These are phyloP conservation scores for Danio choprae DNA, from an alignment of 2,797 vertebrate species.

Conservation along the genomic window DNA sequence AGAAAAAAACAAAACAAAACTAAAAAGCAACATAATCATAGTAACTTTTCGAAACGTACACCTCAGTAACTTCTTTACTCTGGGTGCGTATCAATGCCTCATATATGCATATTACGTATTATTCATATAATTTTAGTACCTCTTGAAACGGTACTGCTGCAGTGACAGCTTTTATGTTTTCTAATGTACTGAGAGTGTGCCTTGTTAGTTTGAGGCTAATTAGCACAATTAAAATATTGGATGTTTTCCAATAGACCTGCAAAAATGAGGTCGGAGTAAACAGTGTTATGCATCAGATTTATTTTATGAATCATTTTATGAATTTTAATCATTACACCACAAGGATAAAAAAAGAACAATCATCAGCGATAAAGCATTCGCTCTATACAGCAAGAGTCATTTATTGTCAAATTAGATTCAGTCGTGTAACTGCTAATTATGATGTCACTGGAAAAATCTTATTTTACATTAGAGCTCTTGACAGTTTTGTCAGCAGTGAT, in stretches of 20 bases:
- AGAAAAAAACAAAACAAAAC: too few species aligned
- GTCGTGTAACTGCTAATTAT: background rate
- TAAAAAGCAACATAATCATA: too few species aligned
- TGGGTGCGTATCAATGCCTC: too few species aligned
- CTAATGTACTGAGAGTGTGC: background rate
- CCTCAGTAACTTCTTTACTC: too few species aligned
- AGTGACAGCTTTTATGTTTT: too few species aligned
- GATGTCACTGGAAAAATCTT: background rate
- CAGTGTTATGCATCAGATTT: background rate
- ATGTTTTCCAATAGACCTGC: background rate
- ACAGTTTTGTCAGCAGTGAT: background rate
- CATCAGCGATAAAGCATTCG: background rate
- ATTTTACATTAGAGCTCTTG: background rate
- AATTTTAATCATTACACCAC: background rate
- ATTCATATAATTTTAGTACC: too few species aligned
- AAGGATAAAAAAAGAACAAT: background rate
- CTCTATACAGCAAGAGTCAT: background rate
- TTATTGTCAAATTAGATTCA: background rate
- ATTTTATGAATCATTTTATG: background rate
- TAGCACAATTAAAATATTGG: background rate
- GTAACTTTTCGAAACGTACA: too few species aligned
- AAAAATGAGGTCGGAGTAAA: background rate
- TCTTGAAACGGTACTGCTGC: too few species aligned
- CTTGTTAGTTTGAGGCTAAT: background rate
- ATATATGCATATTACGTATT: too few species aligned